Evolutionary conservation across 2,113 vertebrate species (phyloP).

Genomic region (Centropus bengalensis): DNA sequence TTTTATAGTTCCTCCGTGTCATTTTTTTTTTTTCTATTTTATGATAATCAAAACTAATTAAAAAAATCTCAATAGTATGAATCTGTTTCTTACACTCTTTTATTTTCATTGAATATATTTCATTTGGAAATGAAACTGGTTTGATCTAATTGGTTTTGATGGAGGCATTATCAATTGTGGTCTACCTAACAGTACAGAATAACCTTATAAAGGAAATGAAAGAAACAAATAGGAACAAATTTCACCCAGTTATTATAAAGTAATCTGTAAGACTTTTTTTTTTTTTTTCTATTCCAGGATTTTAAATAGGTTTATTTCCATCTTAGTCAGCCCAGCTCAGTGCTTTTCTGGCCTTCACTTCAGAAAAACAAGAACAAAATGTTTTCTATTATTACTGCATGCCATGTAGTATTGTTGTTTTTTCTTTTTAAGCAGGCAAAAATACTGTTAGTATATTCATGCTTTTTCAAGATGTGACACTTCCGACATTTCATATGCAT

Average conservation of each 20-base stretch:
- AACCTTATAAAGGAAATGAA: background rate
- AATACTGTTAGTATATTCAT: slow-evolving; percentile 57
- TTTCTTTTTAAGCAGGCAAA: slow-evolving; percentile 58
- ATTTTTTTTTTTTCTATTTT: background rate
- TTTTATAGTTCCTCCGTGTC: background rate
- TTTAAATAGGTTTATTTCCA: slow-evolving; percentile 4
- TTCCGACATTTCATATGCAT: slow-evolving; percentile 29
- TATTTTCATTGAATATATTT: background rate
- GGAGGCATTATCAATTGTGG: background rate
- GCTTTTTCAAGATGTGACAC: slow-evolving; percentile 57
- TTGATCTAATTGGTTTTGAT: background rate
- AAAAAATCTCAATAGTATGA: background rate
- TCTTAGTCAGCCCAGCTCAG: slow-evolving; percentile 28
- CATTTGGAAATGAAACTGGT: background rate
- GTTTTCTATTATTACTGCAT: slow-evolving; percentile 60
- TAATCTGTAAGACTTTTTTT: background rate
- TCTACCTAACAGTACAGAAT: background rate
- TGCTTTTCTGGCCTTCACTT: slow-evolving; percentile 58
- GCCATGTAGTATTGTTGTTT: slow-evolving; percentile 33
- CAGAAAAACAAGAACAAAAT: slow-evolving; percentile 32
- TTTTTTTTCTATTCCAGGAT: background rate
- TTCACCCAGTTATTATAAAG: background rate
- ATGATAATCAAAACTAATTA: background rate
- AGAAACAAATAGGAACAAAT: background rate
- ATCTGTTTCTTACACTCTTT: background rate